Percentiles rank a stretch among this genome's conserved stretches.
phyloP scores from a whole-genome alignment of 2,113 vertebrate species.

The Bambusicola thoracicus region DNA sequence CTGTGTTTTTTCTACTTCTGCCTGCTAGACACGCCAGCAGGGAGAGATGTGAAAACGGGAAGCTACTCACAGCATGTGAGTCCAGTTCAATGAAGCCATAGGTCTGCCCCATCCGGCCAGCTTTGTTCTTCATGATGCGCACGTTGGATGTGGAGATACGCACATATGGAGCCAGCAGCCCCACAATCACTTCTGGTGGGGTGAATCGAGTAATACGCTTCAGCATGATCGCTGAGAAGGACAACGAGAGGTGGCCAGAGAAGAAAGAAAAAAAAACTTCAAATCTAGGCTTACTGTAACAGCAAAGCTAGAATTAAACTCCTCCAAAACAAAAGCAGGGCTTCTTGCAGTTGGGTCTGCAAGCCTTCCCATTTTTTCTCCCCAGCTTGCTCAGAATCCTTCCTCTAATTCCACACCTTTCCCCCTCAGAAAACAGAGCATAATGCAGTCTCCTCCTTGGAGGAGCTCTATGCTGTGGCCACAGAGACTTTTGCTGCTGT shows the following conservation, averaged over 20 bases:
- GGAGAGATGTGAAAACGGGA: background rate
- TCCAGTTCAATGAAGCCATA: constrained; percentile 97
- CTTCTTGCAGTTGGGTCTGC: background rate
- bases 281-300: background rate
- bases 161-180: constrained; percentile 90
- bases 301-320: background rate
- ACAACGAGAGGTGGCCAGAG: background rate
- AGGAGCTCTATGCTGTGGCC: background rate
- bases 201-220: constrained; percentile 92
- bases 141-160: constrained; percentile 91
- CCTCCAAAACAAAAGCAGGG: background rate
- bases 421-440: background rate
- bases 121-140: constrained; percentile 93
- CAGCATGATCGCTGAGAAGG: constrained; percentile 89
- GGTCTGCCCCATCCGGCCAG: constrained; percentile 83
- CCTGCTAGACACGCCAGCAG: background rate
- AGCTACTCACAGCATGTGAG: constrained; percentile 87
- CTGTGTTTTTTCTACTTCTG: background rate
- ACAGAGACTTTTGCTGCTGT: background rate
- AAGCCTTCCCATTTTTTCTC: background rate
- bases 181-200: constrained; percentile 90
- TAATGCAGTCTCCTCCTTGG: background rate
- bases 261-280: background rate
- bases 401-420: background rate
- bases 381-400: background rate